Base-by-base conservation (phyloP, 2,888 invertebrate genomes). In the Elgonia sp. region DNA sequence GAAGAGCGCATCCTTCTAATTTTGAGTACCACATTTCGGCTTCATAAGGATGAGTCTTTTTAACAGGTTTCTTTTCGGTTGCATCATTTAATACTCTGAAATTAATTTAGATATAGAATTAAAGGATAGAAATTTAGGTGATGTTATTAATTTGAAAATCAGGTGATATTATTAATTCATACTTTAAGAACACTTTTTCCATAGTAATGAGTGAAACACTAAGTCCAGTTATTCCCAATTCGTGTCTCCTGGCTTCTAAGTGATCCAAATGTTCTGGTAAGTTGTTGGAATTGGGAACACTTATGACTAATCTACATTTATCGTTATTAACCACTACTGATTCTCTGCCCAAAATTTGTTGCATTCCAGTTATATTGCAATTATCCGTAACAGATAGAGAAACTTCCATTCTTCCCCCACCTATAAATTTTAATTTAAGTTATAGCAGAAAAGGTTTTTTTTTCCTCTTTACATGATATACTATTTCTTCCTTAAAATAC, bases 141-240 rank as follows among this genome's bases (percentile, higher is more conserved):
- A 5, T 29, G 5, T 29, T 29, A 29, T 29, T 29, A 29, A 29
- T 29, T 57, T n/a, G 29, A 29, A 29, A 29, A 3, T 29, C 1
- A 29, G 29, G 1, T 29, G 1, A 5, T 29, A 29, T 29, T 29
- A 29, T 29, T 29, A 29, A 29, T 29, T 57, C 93, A 83, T 92
- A 97, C 97, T 96, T 97, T 70, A 98, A 94, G 94, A 98, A 98
- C 2, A 99, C 98, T 94, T 99, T 98, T 94, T 99, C 99, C 92
- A 99, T 95, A 0, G 98, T 98, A 0, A 98, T 98, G 20, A 98
- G 96, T 0, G 98, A 97, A 0, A 98, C 96, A 0, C 98, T 97
- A 81, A 98, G 97, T 8, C 97, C 96, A 67, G 96, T 95, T 63
- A 99, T 96, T 0, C 96, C 96, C n/a, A 98, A 94, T 5, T 95